Evolutionary conservation across 2,888 invertebrate genomes (phyloP).

Genomic region (Pristionchus fissidentatus): DNA sequence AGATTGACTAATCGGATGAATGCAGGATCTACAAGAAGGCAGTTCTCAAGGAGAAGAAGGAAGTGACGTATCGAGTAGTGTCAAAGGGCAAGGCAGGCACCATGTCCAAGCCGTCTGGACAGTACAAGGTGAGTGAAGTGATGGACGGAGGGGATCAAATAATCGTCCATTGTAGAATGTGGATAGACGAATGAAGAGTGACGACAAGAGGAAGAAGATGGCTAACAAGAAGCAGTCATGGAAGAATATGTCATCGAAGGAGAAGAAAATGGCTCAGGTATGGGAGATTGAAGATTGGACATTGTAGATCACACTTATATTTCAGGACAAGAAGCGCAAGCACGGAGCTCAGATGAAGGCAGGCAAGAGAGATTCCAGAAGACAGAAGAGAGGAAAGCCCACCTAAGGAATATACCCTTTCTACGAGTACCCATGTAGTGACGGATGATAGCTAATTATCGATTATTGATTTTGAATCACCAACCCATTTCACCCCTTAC

Average conservation of each 20-base stretch:
- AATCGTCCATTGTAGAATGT: slow-evolving; percentile 22
- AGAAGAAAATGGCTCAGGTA: slow-evolving; percentile 48
- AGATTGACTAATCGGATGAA: background rate
- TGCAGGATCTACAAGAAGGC: slow-evolving; percentile 86
- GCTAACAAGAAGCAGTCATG: slow-evolving; percentile 39
- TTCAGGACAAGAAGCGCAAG: slow-evolving; percentile 47
- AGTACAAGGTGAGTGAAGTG: slow-evolving; percentile 62
- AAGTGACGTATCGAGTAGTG: slow-evolving; percentile 92
- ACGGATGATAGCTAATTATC: slow-evolving; percentile 25
- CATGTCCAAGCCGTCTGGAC: slow-evolving; percentile 67
- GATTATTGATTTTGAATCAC: slow-evolving; percentile 1
- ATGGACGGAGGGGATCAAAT: background rate
- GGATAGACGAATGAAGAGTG: slow-evolving; percentile 49
- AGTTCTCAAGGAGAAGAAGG: slow-evolving; percentile 83
- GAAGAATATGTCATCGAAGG: slow-evolving; percentile 44
- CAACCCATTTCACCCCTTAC: background rate
- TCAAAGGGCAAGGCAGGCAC: slow-evolving; percentile 81
- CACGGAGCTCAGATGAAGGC: slow-evolving; percentile 47
- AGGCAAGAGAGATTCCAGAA: slow-evolving; percentile 24
- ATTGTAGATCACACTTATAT: background rate
- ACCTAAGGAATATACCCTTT: background rate
- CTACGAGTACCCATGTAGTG: slow-evolving; percentile 38
- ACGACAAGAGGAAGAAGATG: slow-evolving; percentile 40
- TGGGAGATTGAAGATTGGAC: background rate
- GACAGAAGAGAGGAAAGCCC: slow-evolving; percentile 48